phyloP scores from a whole-genome alignment of 2,113 vertebrate genomes.

The Psilopsiagon aymara region DNA sequence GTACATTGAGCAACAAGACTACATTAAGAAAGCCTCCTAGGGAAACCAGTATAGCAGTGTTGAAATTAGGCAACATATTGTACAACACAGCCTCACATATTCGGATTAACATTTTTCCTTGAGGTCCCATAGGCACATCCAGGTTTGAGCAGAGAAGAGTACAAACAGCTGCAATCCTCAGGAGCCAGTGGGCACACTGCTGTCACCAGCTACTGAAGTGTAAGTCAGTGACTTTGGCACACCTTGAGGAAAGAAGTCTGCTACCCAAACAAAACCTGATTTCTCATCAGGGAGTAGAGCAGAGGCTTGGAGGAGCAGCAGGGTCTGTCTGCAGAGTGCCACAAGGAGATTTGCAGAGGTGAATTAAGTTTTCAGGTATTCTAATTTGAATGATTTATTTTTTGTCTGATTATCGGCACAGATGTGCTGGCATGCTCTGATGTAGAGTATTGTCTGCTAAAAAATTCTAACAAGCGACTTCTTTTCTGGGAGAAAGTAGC shows the following conservation, averaged over 20 bases:
- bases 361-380: background rate
- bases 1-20: background rate
- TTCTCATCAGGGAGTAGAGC: background rate
- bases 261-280: slow-evolving; percentile 7
- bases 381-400: background rate
- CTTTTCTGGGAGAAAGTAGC: background rate
- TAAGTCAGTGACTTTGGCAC: background rate
- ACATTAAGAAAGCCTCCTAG: slow-evolving; percentile 27
- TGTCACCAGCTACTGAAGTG: slow-evolving; percentile 40
- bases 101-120: slow-evolving; percentile 15
- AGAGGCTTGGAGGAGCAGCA: background rate
- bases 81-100: slow-evolving; percentile 19
- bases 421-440: background rate
- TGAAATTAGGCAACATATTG: slow-evolving; percentile 58
- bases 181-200: slow-evolving; percentile 7
- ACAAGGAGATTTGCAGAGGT: background rate
- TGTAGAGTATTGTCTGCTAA: background rate
- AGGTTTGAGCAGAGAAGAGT: background rate
- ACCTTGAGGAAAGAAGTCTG: slow-evolving; percentile 34
- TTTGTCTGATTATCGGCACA: background rate
- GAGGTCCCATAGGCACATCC: background rate
- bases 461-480: background rate
- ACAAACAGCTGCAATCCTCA: slow-evolving; percentile 35
- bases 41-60: background rate
- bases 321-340: background rate